phyloP scores from a whole-genome alignment of 1,140 invertebrate genomes.

The Drosophila biarmipes region DNA sequence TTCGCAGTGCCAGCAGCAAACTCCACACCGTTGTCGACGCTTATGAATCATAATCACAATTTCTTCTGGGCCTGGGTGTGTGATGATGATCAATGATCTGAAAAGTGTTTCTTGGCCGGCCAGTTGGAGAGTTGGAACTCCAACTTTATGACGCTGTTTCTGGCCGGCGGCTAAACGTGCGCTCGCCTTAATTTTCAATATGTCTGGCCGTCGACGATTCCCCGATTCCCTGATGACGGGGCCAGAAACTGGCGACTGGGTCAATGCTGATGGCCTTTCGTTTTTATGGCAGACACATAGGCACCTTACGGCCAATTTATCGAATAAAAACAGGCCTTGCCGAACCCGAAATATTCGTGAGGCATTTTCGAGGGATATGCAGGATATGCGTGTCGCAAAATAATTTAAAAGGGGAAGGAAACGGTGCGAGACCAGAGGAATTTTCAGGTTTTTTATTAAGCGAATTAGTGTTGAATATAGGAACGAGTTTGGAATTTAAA shows the following conservation, averaged over 20 bases:
- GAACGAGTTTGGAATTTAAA: neutral
- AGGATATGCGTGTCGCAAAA: conserved; percentile 45
- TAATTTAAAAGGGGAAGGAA: conserved; percentile 32
- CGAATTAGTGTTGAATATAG: neutral
- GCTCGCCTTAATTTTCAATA: conserved; percentile 81
- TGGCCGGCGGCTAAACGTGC: conserved; percentile 71
- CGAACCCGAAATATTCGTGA: conserved; percentile 32
- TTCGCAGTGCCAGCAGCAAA: conserved; percentile 7
- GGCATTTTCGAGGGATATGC: conserved; percentile 22
- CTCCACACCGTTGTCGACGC: conserved; percentile 45
- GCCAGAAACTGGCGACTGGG: conserved; percentile 62
- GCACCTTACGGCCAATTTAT: conserved; percentile 79
- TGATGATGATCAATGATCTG: conserved; percentile 83
- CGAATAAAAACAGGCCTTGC: conserved; percentile 12
- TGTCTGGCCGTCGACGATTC: conserved; percentile 63
- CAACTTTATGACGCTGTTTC: conserved; percentile 64
- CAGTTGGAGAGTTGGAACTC: conserved; percentile 37
- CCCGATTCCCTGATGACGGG: conserved; percentile 38
- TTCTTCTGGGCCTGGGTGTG: conserved; percentile 46
- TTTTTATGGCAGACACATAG: conserved; percentile 82
- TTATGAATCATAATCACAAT: conserved; percentile 82
- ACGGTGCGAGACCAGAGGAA: conserved; percentile 12
- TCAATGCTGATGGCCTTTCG: conserved; percentile 79
- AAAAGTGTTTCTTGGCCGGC: conserved; percentile 68
- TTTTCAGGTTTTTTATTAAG: conserved; percentile 7